phyloP scores from a whole-genome alignment of 2,888 invertebrate genomes.

The Torymus texanus region DNA sequence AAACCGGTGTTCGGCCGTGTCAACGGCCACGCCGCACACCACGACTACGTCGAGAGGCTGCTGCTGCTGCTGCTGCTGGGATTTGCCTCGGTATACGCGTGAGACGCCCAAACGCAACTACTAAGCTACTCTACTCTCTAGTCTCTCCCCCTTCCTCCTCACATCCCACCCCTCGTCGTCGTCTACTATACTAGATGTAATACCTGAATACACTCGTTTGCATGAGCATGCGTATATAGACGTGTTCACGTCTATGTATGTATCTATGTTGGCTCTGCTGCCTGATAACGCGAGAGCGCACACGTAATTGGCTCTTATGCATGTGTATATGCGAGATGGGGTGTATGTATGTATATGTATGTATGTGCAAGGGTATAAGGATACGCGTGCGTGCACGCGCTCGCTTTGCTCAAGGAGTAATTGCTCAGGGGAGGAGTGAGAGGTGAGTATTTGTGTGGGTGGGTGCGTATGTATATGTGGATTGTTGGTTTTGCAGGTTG shows the following conservation, averaged over 20 bases:
- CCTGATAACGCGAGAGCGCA: background rate
- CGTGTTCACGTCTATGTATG: too few species aligned
- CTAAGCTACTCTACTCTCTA: slow-evolving; percentile 6
- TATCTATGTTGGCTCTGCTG: background rate
- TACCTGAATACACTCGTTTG: slow-evolving; percentile 71
- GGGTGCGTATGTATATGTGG: too few species aligned
- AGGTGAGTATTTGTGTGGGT: too few species aligned
- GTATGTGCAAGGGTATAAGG: too few species aligned
- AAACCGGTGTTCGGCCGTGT: slow-evolving; percentile 67
- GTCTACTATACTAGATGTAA: slow-evolving; percentile 70
- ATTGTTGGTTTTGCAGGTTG: too few species aligned
- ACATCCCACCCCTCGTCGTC: slow-evolving; percentile 62
- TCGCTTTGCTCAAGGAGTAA: too few species aligned
- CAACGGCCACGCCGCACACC: slow-evolving; percentile 61
- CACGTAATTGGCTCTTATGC: background rate
- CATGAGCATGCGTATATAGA: slow-evolving; percentile 56
- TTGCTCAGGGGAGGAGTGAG: too few species aligned
- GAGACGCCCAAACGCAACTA: slow-evolving; percentile 35
- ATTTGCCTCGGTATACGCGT: slow-evolving; percentile 61
- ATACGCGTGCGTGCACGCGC: too few species aligned
- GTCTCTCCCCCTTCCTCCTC: background rate
- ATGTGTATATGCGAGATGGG: too few species aligned
- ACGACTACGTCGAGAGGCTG: slow-evolving; percentile 47
- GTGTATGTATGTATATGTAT: too few species aligned
- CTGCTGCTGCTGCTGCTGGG: slow-evolving; percentile 59